Evolutionary conservation across 2,797 vertebrate species (phyloP), one percentile per base, ranked within the genome.

Genomic region (Rhyacichthys aspro): DNA sequence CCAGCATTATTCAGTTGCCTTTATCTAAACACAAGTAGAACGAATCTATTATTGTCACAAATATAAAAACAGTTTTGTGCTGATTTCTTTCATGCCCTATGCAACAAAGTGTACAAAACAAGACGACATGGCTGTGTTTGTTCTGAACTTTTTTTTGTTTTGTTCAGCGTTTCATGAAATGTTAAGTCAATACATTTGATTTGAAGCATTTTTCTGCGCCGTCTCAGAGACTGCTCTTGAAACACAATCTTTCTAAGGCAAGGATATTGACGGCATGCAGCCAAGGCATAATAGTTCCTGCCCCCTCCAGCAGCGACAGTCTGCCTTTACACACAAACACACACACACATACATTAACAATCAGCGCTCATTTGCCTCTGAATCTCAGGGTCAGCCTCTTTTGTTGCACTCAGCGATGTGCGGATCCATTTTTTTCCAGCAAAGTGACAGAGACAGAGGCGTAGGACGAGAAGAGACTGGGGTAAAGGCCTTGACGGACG

Each of bases 401-500:
- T 53, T 68, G 37, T 59, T 33, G 43, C 42, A 55, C 7, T 59
- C 8, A 75, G 36, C 54, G 61, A 63, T 43, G 7, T 63, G 55
- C 23, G 50, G 18, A 53, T 59, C 2, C 16, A 55, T 57, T 67
- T 63, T 45, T 58, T 47, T 43, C 9, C 4, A 17, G 55, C 41
- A 61, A 53, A 47, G 37, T 23, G 10, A 47, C 15, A 12, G 54
- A 44, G 43, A 49, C 43, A 11, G 59, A 23, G 18, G 38, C 61
- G 42, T 11, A 17, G 23, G 61, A 58, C 19, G 41, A 60, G 70
- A 63, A 34, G n/a, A 15, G 50, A 39, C 43, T 3, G 7, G n/a
- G 47, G 62, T 59, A 15, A 71, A 68, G 56, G 55, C 74, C 57
- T 70, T 70, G 63, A 71, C 68, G 72, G 49, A 52, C 53, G 46